Base-by-base conservation (phyloP, 2,888 invertebrate genomes). In the Macrosiphum euphorbiae region DNA sequence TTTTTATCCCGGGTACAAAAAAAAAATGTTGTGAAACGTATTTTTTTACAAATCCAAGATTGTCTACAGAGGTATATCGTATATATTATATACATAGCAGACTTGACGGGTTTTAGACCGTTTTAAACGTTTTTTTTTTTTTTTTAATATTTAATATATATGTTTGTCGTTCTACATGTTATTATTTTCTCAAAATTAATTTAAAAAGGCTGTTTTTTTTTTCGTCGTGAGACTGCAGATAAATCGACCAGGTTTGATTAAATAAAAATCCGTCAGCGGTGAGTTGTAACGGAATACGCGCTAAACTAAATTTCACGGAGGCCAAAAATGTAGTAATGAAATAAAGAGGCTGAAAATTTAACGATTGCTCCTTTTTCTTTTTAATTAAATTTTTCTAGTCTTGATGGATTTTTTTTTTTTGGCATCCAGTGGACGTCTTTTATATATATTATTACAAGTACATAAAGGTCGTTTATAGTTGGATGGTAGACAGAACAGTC, bases 381-480 rank as follows among this genome's bases (percentile, higher is more conserved):
- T 78, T 47, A 58, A 85, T 91, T 91, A 47, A 41, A 86, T 86
- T 85, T 91, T 91, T 58, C 35, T 91, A 58, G 44, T 91, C 91
- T n/a, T 47, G 44, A 58, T 50, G 55, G 44, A 58, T 85, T 91
- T 78, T 61, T 67, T 67, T 78, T 55, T 85, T 20, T 91, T 85
- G 91, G 91, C 91, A 85, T 89, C 7, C 44, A 11, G 16, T n/a
- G 35, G 44, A 47, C 58, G 11, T 84, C 20, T 85, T 58, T 24
- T 91, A 91, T 86, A 91, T 86, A 78, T 78, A 78, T 78, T 78
- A 78, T 78, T 78, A 78, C 20, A 78, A 35, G 35, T 44, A 58
- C 55, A 58, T 91, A 58, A 91, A 91, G 58, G 58, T 85, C 58
- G 91, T 86, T 91, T 86, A n/a, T 58, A n/a, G 55, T 58, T 44